A percentile compares a stretch with the other conserved stretches of the same genome.
Conservation (phyloP, 2,888 invertebrate genomes). For the Acronicta psi region DNA sequence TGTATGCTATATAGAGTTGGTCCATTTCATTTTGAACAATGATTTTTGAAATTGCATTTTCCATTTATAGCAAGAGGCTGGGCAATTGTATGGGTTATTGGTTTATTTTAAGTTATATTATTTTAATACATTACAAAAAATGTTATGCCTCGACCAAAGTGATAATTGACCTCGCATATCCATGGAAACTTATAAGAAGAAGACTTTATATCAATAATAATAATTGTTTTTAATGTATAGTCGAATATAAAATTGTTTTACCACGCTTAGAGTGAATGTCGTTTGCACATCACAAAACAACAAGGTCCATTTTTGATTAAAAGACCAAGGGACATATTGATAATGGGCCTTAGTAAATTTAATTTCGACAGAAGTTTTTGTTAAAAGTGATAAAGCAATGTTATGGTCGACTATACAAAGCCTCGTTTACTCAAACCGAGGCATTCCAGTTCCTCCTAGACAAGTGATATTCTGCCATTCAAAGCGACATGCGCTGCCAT, state of each 20-base stretch:
- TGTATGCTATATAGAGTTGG: constrained; percentile 31
- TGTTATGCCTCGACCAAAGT: constrained; percentile 31
- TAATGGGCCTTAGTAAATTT: too few species aligned
- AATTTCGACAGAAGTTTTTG: too few species aligned
- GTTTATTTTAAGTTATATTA: constrained; percentile 37
- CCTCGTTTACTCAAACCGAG: constrained; percentile 7
- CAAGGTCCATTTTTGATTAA: too few species aligned
- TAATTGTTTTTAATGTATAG: neutral
- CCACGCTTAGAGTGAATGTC: too few species aligned
- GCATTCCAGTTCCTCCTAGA: neutral
- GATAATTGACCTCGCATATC: constrained; percentile 8
- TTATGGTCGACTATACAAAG: too few species aligned
- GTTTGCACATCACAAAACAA: too few species aligned
- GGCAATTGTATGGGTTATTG: constrained; percentile 47
- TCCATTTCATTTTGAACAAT: constrained; percentile 20
- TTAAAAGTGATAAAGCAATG: too few species aligned
- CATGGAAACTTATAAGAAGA: constrained; percentile 12
- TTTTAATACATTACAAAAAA: constrained; percentile 6
- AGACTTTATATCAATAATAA: constrained; percentile 3
- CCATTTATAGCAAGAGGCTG: constrained; percentile 27
- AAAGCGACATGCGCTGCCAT: too few species aligned
- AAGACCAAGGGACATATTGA: too few species aligned
- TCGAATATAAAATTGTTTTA: too few species aligned
- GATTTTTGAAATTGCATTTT: constrained; percentile 43
- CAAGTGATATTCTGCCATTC: too few species aligned